phyloP scores from a whole-genome alignment of 2,113 vertebrate species.

The Tetrax tetrax region DNA sequence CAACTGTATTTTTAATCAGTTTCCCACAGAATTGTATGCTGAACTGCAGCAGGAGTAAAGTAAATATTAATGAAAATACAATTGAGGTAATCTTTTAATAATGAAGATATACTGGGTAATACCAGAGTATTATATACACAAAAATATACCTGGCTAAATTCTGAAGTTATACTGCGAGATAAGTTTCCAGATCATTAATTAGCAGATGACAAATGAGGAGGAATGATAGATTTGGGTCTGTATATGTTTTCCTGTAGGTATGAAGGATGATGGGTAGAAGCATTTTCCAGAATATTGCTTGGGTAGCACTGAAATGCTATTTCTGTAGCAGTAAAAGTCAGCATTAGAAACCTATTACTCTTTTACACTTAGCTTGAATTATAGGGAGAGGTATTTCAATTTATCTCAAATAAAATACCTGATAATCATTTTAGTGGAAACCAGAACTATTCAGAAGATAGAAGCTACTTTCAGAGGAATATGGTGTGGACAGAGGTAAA shows the following conservation, averaged over 20 bases:
- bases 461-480: not conserved
- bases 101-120: not conserved
- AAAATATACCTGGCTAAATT: not conserved
- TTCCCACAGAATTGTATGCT: not conserved
- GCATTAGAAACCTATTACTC: not conserved
- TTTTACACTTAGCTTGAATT: not conserved
- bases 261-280: not conserved
- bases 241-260: not conserved
- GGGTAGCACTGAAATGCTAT: not conserved
- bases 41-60: not conserved
- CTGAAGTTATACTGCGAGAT: not conserved
- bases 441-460: not conserved
- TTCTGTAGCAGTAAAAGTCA: not conserved
- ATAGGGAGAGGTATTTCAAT: not conserved
- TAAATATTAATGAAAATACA: constrained; percentile 12
- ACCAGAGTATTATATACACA: not conserved
- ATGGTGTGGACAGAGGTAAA: not conserved
- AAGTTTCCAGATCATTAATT: not conserved
- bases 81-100: not conserved
- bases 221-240: not conserved
- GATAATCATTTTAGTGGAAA: not conserved
- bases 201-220: not conserved
- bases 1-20: not conserved
- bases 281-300: not conserved
- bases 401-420: not conserved